Conservation (phyloP, 2,797 vertebrate genomes). For the Coendou prehensilis region DNA sequence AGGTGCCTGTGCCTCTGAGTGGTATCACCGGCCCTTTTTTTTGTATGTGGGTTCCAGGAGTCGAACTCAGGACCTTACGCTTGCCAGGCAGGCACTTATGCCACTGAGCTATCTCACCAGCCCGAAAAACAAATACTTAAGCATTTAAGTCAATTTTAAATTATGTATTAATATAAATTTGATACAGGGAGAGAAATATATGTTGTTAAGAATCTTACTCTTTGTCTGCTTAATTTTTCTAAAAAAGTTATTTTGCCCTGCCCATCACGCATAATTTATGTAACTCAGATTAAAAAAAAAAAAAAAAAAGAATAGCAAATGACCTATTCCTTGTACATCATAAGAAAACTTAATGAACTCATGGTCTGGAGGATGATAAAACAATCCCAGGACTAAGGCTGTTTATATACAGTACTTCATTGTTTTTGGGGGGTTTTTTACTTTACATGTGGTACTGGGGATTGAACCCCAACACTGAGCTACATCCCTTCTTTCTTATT, state of each 20-base stretch:
- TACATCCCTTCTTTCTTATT: not conserved
- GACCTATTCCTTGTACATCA: not conserved
- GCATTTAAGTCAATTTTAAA: conserved; percentile 7
- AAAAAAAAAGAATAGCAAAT: not conserved
- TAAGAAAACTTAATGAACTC: conserved; percentile 31
- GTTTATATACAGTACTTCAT: not conserved
- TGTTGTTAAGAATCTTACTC: not conserved
- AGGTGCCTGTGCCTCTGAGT: too few species aligned
- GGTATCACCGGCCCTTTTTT: too few species aligned
- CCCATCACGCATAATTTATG: not conserved
- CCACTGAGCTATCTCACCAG: too few species aligned
- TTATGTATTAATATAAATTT: conserved; percentile 56
- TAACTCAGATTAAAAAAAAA: not conserved
- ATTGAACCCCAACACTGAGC: not conserved
- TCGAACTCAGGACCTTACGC: too few species aligned
- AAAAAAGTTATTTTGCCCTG: not conserved
- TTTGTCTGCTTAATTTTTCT: conserved; percentile 29
- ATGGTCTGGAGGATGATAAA: not conserved
- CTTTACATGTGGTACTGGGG: not conserved
- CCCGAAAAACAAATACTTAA: not conserved
- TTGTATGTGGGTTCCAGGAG: too few species aligned
- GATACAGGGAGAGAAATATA: not conserved
- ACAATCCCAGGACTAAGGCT: conserved; percentile 6
- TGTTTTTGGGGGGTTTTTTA: too few species aligned
- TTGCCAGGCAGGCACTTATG: too few species aligned